Conservation (phyloP, 1,140 invertebrate genomes). For the Ericerus pela region DNA sequence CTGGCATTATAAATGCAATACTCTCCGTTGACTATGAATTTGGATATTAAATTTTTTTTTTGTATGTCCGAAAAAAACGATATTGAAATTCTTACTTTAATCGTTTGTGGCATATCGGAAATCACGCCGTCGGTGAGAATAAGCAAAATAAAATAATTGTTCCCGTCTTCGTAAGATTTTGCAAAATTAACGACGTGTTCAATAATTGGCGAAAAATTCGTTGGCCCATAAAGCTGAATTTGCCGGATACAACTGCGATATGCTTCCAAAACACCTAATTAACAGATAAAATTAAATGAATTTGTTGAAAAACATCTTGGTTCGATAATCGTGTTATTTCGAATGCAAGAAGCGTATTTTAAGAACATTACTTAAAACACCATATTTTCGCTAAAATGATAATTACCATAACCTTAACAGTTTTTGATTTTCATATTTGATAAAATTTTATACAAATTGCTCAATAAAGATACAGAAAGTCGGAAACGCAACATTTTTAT, state of each 20-base stretch:
- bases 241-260: constrained; percentile 33
- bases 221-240: constrained; percentile 47
- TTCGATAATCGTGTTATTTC: too few species aligned
- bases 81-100: constrained; percentile 32
- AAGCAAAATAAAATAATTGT: constrained; percentile 47
- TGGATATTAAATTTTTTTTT: not conserved
- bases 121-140: constrained; percentile 55
- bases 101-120: constrained; percentile 47
- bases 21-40: not conserved
- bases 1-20: not conserved
- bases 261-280: constrained; percentile 28
- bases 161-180: constrained; percentile 33
- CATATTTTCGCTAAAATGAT: too few species aligned
- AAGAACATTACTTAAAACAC: too few species aligned
- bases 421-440: too few species aligned
- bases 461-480: too few species aligned
- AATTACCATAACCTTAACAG: too few species aligned
- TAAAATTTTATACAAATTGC: too few species aligned
- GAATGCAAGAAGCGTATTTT: too few species aligned
- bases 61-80: not conserved
- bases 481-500: too few species aligned
- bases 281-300: constrained; percentile 13
- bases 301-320: too few species aligned
- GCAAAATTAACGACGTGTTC: constrained; percentile 40
- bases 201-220: constrained; percentile 49